A percentile compares a stretch with the other conserved stretches of the same genome.
Evolutionary conservation across 1,140 invertebrate genomes (phyloP).

Genomic region (Drosophila mayri): DNA sequence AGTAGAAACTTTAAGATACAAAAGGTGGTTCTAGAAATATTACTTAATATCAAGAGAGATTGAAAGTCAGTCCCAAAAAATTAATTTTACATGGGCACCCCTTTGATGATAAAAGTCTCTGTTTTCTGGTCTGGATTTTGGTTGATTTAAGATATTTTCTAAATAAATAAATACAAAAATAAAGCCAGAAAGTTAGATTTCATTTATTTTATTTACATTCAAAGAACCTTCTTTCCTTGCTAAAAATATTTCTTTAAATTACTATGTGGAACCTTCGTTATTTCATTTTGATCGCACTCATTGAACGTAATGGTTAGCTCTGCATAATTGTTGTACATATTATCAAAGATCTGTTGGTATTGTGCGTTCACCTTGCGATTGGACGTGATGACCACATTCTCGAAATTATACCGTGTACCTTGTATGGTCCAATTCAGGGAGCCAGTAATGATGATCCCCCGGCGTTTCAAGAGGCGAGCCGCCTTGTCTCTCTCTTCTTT

Average conservation of each 20-base stretch:
- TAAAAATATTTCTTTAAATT: background rate
- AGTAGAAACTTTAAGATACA: background rate
- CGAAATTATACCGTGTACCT: slow-evolving; percentile 26
- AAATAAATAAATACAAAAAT: background rate
- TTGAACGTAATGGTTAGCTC: background rate
- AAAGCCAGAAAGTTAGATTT: background rate
- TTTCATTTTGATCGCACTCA: background rate
- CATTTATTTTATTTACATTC: background rate
- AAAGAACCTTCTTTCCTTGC: background rate
- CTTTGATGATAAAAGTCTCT: background rate
- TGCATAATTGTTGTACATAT: slow-evolving; percentile 6
- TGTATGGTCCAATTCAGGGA: slow-evolving; percentile 48
- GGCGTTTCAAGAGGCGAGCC: background rate
- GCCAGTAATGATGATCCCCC: slow-evolving; percentile 31
- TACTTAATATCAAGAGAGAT: no score
- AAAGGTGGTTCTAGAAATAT: background rate
- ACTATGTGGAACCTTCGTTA: background rate
- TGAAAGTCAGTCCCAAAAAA: no score
- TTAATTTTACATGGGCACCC: no score
- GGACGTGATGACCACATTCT: slow-evolving; percentile 33
- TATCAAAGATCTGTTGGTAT: slow-evolving; percentile 30
- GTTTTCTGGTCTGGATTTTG: background rate
- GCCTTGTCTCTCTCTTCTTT: background rate
- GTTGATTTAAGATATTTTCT: no score
- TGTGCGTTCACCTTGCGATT: background rate